These are phyloP conservation scores for Portevinia maculata DNA, from an alignment of 2,888 invertebrate species.

Conservation along the genomic window DNA sequence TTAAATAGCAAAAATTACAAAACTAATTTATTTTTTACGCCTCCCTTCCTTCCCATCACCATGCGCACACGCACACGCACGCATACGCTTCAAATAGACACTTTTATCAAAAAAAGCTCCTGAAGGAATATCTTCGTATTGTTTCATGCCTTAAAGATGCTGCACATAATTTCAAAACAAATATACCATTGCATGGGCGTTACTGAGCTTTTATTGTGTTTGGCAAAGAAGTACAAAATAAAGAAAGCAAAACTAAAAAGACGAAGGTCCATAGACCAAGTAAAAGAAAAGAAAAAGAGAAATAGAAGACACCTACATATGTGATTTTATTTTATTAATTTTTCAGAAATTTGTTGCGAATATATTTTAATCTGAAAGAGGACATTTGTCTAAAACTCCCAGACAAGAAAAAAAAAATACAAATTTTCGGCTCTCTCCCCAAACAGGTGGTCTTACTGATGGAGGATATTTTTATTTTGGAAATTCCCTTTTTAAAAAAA, in stretches of 20 bases:
- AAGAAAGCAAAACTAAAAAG: constrained; percentile 36
- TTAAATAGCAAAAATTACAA: constrained; percentile 14
- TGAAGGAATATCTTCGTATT: background rate
- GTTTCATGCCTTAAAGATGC: constrained; percentile 21
- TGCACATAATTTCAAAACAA: constrained; percentile 6
- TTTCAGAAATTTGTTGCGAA: background rate
- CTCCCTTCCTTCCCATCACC: background rate
- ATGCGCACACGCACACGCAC: background rate
- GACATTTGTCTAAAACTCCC: constrained; percentile 18
- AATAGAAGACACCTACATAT: constrained; percentile 21
- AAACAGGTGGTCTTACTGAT: constrained; percentile 70
- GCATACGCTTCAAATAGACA: background rate
- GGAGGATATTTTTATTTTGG: background rate
- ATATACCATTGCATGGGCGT: constrained; percentile 62
- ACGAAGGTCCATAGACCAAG: no score
- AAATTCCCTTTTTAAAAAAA: background rate
- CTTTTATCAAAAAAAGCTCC: constrained; percentile 13
- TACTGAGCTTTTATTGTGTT: constrained; percentile 48
- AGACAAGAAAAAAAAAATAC: background rate
- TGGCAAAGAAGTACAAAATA: constrained; percentile 5
- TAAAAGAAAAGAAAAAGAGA: no score
- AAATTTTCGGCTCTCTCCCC: constrained; percentile 45
- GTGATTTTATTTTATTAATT: background rate
- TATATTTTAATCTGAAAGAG: background rate
- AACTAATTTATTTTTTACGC: constrained; percentile 6